These are phyloP conservation scores for Sciurus niger DNA, from an alignment of 2,113 vertebrate species.

Conservation along the genomic window DNA sequence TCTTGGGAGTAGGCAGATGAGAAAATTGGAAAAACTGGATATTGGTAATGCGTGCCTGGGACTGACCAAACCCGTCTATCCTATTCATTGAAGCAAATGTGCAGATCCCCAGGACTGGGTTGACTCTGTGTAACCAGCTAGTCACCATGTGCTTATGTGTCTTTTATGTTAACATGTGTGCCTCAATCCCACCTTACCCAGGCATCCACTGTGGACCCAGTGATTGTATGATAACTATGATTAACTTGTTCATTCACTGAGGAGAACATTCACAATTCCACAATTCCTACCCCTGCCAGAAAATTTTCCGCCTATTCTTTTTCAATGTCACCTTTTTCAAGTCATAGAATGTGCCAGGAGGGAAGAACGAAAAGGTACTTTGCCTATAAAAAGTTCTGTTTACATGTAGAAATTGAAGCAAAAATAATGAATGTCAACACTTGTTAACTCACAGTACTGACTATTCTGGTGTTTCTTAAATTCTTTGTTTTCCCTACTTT, in stretches of 20 bases:
- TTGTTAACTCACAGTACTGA: background rate
- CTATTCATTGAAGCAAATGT: background rate
- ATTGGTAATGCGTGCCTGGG: background rate
- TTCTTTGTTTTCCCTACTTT: slow-evolving; percentile 16
- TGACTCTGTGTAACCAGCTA: background rate
- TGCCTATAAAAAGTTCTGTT: background rate
- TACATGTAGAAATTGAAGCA: background rate
- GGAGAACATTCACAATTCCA: background rate
- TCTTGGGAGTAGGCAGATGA: background rate
- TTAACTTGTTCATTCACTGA: background rate
- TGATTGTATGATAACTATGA: background rate
- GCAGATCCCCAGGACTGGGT: background rate
- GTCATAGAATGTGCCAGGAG: background rate
- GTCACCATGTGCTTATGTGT: background rate
- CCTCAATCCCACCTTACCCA: background rate
- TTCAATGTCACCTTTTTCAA: background rate
- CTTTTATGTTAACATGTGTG: background rate
- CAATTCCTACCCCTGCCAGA: background rate
- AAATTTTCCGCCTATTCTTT: background rate
- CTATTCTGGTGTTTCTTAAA: background rate
- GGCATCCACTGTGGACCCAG: background rate
- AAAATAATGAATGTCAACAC: background rate
- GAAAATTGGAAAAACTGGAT: slow-evolving; percentile 6
- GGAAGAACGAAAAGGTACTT: background rate
- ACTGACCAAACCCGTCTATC: background rate